A percentile compares a stretch with the other conserved stretches of the same genome.
Evolutionary conservation across 2,888 invertebrate species (phyloP).

Genomic region (Amphipoea lucens): DNA sequence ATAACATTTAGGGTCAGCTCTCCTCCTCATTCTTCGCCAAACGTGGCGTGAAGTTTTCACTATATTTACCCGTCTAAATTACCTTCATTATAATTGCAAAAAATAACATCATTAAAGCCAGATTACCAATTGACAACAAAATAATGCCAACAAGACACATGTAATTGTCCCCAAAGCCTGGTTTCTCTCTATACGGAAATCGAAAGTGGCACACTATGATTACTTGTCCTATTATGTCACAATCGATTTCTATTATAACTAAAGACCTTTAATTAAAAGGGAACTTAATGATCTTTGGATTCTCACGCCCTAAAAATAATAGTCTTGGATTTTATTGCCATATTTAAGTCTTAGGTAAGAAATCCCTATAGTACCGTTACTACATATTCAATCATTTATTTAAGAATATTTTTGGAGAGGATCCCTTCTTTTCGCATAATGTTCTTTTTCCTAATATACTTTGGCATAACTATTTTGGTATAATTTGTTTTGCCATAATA

Average conservation of each 20-base stretch:
- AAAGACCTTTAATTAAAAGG: slow-evolving; percentile 54
- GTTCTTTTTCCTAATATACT: no score
- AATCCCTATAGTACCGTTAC: not conserved
- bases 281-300: slow-evolving; percentile 33
- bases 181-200: slow-evolving; percentile 53
- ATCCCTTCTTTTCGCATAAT: no score
- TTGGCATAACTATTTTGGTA: no score
- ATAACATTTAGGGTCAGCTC: not conserved
- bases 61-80: not conserved
- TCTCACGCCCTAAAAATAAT: slow-evolving; percentile 39
- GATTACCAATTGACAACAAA: slow-evolving; percentile 14
- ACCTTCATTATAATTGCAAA: not conserved
- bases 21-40: not conserved
- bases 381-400: not conserved
- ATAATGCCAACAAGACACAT: slow-evolving; percentile 9
- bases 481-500: no score
- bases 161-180: slow-evolving; percentile 47
- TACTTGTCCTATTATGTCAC: slow-evolving; percentile 51
- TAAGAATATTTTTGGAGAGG: no score
- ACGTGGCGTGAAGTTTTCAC: no score
- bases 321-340: slow-evolving; percentile 15
- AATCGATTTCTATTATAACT: slow-evolving; percentile 61
- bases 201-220: slow-evolving; percentile 56
- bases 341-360: not conserved
- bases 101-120: not conserved